Evolutionary conservation across 1,140 invertebrate species (phyloP), one percentile per base, ranked within the genome.

Genomic region (Camponotus pennsylvanicus): DNA sequence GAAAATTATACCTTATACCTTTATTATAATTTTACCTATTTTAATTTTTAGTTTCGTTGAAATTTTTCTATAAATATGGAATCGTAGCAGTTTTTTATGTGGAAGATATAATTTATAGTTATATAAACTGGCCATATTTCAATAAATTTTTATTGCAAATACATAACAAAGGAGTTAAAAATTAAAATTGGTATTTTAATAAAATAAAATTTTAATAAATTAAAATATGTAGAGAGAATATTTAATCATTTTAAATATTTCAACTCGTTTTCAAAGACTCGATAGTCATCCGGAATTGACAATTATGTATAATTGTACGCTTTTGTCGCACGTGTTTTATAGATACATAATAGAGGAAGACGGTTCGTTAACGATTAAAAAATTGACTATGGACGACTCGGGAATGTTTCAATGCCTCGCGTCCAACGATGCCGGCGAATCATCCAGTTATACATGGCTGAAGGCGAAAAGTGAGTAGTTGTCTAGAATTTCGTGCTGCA

Each of bases 321-420:
- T 57, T 71, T 0, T 37, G 18, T 13, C 40, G 1, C 15, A 4
- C 18, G 75, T 15, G 69, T 87, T 80, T 87, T 90, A 42, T 78
- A 97, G 97, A 88, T 98, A 97, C 92, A 93, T 96, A 27, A 95
- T 98, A 61, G 96, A 97, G 91, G 96, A 97, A 86, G 97, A 98
- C 94, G 97, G 98, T 70, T 97, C 98, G 4, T 93, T 99, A 69
- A 95, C 97, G 34, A 98, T 99, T 89, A 97, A 97, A 91, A 97
- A 97, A 92, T 95, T 99, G 42, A 96, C 97, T 88, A 97, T 98
- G 92, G 97, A 97, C 86, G 98, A 99, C 95, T 97, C 98, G 84
- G 99, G 98, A 57, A 98, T 99, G 96, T 99, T 98, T 94, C 99
- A 99, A 93, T 99, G 99, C 94, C 97, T 99, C 88, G 98, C 98